Base-by-base conservation (phyloP, 2,888 invertebrate species). In the Leptinotarsa haldemani region DNA sequence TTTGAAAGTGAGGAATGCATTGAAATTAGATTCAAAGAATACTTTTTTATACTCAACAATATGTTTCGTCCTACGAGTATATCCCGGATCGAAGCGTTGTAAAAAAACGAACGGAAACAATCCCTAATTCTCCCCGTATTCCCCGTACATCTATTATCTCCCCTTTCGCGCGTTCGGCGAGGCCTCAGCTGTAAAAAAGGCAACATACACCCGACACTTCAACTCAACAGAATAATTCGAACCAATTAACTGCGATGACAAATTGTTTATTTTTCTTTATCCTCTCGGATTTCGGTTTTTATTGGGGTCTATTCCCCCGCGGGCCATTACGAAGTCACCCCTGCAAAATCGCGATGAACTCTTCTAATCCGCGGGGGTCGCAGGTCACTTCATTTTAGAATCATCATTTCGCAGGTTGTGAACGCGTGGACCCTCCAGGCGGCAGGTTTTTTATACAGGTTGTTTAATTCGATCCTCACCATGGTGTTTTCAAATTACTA, bases 191-290 rank as follows among this genome's bases (percentile, higher is more conserved):
- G 68, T 22, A 56, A 68, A 68, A 68, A 68, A 56, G 20, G 9
- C 20, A 20, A 22, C 56, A 22, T 22, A 22, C 40, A 18, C 56
- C 56, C 68, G 68, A 56, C 68, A 56, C 66, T 68, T 53, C 68
- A 68, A 68, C 68, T 68, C 68, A 68, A 56, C 68, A 18, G 56
- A 74, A 81, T 83, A 83, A 83, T 85, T 84, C 83, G 83, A 82
- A 83, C 83, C 85, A 85, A 85, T 85, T 85, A 86, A 82, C 77
- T 79, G 69, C 78, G 79, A 83, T 85, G 84, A 85, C 84, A 85
- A 84, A 85, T 84, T 84, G 84, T 85, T 83, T 83, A 82, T 83
- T 82, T 82, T 82, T 80, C 56, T 56, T 56, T 56, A 56, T 56
- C 56, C 56, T 22, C 56, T 56, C 56, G 56, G 56, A 56, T 56